Conservation (phyloP, 2,113 vertebrate genomes). For the Dasypus novemcinctus region DNA sequence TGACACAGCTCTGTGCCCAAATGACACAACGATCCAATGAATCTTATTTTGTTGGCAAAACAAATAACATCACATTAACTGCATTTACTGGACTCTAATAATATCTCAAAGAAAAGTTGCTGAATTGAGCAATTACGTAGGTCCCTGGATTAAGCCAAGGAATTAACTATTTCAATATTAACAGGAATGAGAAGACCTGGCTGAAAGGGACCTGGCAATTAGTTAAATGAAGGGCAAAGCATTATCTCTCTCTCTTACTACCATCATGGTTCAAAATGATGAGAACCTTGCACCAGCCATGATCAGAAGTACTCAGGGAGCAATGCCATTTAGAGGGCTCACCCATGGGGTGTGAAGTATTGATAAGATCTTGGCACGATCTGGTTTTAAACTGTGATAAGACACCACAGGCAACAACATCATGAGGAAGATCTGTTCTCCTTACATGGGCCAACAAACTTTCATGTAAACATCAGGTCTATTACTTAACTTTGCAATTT, state of each 20-base stretch:
- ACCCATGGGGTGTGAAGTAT: neutral
- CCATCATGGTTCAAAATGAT: neutral
- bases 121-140: neutral
- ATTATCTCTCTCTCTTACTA: constrained; percentile 1
- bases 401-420: neutral
- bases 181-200: neutral
- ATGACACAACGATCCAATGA: neutral
- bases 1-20: neutral
- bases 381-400: constrained; percentile 20
- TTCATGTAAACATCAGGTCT: neutral
- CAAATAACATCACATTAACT: neutral
- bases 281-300: neutral
- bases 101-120: neutral
- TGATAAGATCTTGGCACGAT: neutral
- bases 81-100: constrained; percentile 16
- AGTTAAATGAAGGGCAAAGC: neutral
- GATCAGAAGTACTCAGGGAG: neutral
- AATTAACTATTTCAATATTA: neutral
- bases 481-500: neutral
- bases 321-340: neutral
- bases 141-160: neutral
- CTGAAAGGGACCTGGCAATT: neutral
- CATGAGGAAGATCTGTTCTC: neutral
- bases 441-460: neutral
- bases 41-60: constrained; percentile 3